Conservation (phyloP, 2,888 invertebrate genomes). For the Erebia ligea region DNA sequence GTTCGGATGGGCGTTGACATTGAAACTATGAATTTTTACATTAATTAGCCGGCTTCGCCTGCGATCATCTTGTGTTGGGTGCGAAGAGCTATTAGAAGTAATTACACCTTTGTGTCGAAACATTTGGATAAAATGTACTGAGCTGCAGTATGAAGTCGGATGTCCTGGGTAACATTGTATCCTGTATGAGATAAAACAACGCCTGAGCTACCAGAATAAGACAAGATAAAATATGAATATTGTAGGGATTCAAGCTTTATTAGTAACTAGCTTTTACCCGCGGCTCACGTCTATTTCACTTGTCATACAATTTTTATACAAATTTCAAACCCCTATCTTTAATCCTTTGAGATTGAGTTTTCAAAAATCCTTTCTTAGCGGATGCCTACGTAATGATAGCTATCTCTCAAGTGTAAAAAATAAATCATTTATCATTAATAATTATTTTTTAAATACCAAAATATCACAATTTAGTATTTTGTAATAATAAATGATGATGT, state of each 20-base stretch:
- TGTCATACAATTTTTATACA: too few relatives aligned
- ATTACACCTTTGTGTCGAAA: constrained; percentile 25
- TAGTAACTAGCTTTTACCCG: too few relatives aligned
- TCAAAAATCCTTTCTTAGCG: background rate
- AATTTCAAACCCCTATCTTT: background rate
- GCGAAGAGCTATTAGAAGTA: constrained; percentile 31
- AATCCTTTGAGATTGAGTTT: too few relatives aligned
- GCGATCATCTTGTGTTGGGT: constrained; percentile 28
- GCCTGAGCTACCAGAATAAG: background rate
- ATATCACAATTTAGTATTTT: background rate
- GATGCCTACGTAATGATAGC: background rate
- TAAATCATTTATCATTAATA: too few relatives aligned
- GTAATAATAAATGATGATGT: constrained; percentile 1
- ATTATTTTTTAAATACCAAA: background rate
- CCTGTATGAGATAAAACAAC: constrained; percentile 13
- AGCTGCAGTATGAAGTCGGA: constrained; percentile 34
- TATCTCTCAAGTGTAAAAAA: too few relatives aligned
- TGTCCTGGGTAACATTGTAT: constrained; percentile 40
- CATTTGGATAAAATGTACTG: constrained; percentile 21
- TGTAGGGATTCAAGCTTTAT: background rate
- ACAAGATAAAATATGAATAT: background rate
- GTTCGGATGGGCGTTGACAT: constrained; percentile 45
- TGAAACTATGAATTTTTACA: constrained; percentile 47
- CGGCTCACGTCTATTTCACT: too few relatives aligned
- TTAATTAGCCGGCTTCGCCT: constrained; percentile 36